These are phyloP conservation scores for Diplosoma virens DNA, from an alignment of 23 tunicate genomes.

Conservation along the genomic window DNA sequence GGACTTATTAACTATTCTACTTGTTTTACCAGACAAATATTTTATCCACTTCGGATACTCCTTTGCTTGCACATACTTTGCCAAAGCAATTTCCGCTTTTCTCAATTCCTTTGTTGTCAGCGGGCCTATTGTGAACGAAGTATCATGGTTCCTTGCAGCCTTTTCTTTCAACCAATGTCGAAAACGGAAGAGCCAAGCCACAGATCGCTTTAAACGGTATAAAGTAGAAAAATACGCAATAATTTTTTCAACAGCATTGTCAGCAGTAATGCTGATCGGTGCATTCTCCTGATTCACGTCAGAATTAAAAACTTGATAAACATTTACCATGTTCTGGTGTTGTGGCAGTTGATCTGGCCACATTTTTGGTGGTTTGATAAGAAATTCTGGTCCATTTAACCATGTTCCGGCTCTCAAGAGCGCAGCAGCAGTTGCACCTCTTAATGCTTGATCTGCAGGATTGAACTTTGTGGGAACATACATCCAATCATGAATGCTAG, in stretches of 20 bases:
- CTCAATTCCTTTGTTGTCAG: not conserved
- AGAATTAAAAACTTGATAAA: no score
- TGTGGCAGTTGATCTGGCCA: not conserved
- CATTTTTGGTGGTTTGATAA: not conserved
- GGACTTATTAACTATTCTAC: not conserved
- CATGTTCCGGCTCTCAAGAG: not conserved
- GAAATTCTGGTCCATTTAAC: slow-evolving; percentile 14
- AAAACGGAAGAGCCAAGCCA: not conserved
- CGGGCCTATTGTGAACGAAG: no score
- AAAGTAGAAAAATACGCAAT: slow-evolving; percentile 9
- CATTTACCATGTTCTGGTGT: no score
- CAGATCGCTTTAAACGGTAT: slow-evolving; percentile 7
- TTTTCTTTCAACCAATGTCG: not conserved
- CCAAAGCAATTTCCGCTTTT: not conserved
- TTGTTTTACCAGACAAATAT: no score
- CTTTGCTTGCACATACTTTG: not conserved
- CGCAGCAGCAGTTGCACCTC: not conserved
- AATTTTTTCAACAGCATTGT: no score
- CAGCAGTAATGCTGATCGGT: no score
- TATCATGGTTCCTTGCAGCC: not conserved
- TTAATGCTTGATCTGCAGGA: slow-evolving; percentile 16
- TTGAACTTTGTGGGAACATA: slow-evolving; percentile 1
- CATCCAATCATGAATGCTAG: slow-evolving; percentile 8
- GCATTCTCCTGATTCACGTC: not conserved
- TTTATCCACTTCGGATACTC: no score